phyloP scores from a whole-genome alignment of 1,140 invertebrate species.

The Protaetia brevitarsis region DNA sequence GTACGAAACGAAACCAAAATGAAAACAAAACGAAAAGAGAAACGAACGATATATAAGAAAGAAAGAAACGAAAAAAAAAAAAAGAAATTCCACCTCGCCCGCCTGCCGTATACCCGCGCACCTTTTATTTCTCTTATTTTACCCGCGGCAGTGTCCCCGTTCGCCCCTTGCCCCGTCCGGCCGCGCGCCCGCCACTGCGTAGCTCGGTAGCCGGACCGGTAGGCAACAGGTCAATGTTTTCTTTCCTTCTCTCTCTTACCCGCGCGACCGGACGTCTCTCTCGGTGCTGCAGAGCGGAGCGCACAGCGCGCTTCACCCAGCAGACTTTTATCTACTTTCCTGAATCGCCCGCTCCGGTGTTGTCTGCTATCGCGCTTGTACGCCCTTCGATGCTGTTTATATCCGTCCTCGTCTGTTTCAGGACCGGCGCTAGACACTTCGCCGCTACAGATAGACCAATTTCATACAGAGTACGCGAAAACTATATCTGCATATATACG shows the following conservation, averaged over 20 bases:
- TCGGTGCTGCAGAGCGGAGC: conserved; percentile 26
- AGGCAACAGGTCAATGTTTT: conserved; percentile 40
- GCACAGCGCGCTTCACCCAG: conserved; percentile 7
- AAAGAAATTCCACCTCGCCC: conserved; percentile 32
- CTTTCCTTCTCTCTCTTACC: conserved; percentile 28
- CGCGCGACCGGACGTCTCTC: conserved; percentile 8
- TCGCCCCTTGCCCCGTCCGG: conserved; percentile 7
- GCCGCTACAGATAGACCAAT: not conserved
- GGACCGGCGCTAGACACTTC: conserved; percentile 5
- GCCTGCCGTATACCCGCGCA: conserved; percentile 24
- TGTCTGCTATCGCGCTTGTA: not conserved
- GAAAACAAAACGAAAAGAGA: no score
- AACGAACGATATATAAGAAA: not conserved
- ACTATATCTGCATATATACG: not conserved
- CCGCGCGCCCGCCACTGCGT: conserved; percentile 31
- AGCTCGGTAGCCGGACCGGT: conserved; percentile 41
- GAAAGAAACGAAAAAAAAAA: not conserved
- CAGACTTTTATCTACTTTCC: conserved; percentile 11
- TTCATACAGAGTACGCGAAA: not conserved
- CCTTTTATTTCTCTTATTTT: conserved; percentile 30
- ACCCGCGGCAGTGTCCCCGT: conserved; percentile 31
- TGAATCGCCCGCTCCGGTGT: not conserved
- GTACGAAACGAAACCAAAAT: no score
- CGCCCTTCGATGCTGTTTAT: not conserved
- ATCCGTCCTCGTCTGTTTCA: not conserved